Conservation (phyloP, 2,113 vertebrate species). For the Noturus placidus region DNA sequence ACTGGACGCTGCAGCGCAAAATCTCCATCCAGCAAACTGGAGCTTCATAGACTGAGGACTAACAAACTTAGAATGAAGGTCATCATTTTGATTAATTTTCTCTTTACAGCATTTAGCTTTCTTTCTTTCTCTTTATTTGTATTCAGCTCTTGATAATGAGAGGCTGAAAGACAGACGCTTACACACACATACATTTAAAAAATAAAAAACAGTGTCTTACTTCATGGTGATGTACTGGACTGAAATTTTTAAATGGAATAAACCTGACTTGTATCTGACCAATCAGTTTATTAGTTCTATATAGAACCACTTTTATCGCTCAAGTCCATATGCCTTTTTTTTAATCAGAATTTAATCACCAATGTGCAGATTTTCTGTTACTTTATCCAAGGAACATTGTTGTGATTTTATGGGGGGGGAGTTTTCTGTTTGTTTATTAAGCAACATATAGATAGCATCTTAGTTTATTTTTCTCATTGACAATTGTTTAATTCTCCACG, state of each 20-base stretch:
- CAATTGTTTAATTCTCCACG: slow-evolving; percentile 77
- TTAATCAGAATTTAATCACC: slow-evolving; percentile 65
- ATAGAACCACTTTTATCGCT: slow-evolving; percentile 60
- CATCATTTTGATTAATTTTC: slow-evolving; percentile 37
- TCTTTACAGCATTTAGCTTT: slow-evolving; percentile 32
- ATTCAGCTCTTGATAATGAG: slow-evolving; percentile 44
- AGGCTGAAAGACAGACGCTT: slow-evolving; percentile 23
- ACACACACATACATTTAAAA: neutral
- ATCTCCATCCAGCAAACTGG: slow-evolving; percentile 42
- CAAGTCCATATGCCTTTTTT: slow-evolving; percentile 63
- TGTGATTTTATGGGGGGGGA: slow-evolving; percentile 53
- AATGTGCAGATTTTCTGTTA: slow-evolving; percentile 71
- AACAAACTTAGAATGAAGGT: slow-evolving; percentile 53
- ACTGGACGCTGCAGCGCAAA: slow-evolving; percentile 54
- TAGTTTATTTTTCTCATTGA: slow-evolving; percentile 67
- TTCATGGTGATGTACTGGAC: slow-evolving; percentile 48
- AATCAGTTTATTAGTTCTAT: slow-evolving; percentile 38
- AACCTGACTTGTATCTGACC: slow-evolving; percentile 35
- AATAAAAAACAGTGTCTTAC: slow-evolving; percentile 12
- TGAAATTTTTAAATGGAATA: slow-evolving; percentile 49
- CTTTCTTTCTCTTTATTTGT: slow-evolving; percentile 43
- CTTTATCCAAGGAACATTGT: slow-evolving; percentile 72
- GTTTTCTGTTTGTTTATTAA: slow-evolving; percentile 68
- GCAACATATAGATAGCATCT: slow-evolving; percentile 71
- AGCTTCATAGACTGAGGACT: slow-evolving; percentile 52